Evolutionary conservation across 2,888 invertebrate species (phyloP), one percentile per base, ranked within the genome.

Genomic region (Apamea crenata): DNA sequence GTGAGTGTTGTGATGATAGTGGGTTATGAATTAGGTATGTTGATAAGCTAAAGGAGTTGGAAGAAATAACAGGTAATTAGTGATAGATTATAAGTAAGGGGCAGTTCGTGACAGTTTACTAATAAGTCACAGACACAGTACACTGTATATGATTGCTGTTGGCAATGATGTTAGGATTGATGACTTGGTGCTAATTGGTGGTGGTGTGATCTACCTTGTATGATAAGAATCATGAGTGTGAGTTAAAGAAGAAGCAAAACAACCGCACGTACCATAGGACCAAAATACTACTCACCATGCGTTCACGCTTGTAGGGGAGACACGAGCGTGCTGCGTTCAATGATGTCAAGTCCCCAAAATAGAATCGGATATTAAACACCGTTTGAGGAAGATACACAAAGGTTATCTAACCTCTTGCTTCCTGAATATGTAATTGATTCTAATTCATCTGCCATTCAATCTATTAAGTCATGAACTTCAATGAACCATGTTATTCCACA

Each of bases 391-490:
- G 32, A 77, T 71, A 80, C 77, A 67, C 73, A 76, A 77, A 70
- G 66, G 67, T 83, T 85, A 85, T 74, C 83, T 74, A 80, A 85
- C 68, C 65, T 73, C 65, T 72, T 79, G 67, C 47, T 74, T 70
- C 65, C 29, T 65, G 29, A 70, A 74, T 53, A 65, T 53, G 66
- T 74, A 80, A 80, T 71, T 66, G 74, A 40, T 75, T 67, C 6
- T 80, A 77, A 85, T 82, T 80, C 47, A 83, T 75, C 29, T 53
- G 21, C 72, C 50, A 73, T 77, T 56, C 50, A 81, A 56, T 61
- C 21, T 50, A 12, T 72, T 78, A 84, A 81, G 53, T 74, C 84
- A 32, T 75, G 70, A 81, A 82, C 84, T 86, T 82, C 82, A 87
- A 81, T 83, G 85, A 85, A 85, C 67, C 10, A n/a, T 21, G 29